Evolutionary conservation across 2,888 invertebrate genomes (phyloP), one percentile per base, ranked within the genome.

Genomic region (Troglohyphantes excavatus): DNA sequence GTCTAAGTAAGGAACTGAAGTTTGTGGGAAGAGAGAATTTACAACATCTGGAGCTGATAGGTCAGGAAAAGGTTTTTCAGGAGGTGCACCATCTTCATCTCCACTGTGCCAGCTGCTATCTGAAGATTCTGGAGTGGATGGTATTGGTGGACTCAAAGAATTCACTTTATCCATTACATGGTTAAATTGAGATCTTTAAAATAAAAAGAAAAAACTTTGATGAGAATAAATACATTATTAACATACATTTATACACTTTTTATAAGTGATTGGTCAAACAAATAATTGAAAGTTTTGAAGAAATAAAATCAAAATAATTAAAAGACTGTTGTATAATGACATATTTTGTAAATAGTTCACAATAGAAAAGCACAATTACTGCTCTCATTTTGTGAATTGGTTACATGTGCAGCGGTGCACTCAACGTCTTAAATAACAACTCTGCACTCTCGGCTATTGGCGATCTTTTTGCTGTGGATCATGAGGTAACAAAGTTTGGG

Each of bases 1-100:
- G 46, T 85, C 85, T n/a, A 90, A 27, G 39, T 65, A 90, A 27
- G 90, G 75, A 59, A 85, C 68, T n/a, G 75, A 33, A 29, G 65
- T 23, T 75, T 90, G 79, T 23, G 79, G 73, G 17, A 82, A 84
- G 17, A 85, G 85, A 43, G 90, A 81, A 68, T 90, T 82, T 17
- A 90, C 83, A 61, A 90, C 85, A 90, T 90, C 90, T 13, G 90
- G 90, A 23, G 90, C 73, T n/a, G 90, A 73, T 6, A 84, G 68
- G 46, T 83, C 70, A 46, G 70, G 73, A 17, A 78, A 73, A 17
- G 53, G 19, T 5, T 70, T 67, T 19, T 81, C 46, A 27, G 19
- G 6, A 27, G 70, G 61, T 13, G 76, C 17, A 21, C 11, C n/a
- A n/a, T 90, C 81, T 29, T 85, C 90, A 81, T 90, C 81, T 6